Conservation (phyloP, 1,140 invertebrate species). For the Trichoplusia ni region DNA sequence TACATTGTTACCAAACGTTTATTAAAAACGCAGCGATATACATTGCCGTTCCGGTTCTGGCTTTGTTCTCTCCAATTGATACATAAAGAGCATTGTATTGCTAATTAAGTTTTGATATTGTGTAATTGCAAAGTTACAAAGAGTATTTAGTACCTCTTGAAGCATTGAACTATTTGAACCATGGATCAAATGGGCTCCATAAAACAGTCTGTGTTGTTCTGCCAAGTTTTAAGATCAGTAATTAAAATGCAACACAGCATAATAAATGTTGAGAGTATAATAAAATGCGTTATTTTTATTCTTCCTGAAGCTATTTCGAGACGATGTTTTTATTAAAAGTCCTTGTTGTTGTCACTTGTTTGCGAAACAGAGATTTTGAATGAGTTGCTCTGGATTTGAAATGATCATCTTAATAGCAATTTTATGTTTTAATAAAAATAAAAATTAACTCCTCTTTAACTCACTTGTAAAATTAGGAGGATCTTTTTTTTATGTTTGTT, state of each 20-base stretch:
- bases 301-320: slow-evolving; percentile 28
- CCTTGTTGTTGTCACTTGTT: too few species aligned
- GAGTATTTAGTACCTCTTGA: slow-evolving; percentile 28
- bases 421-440: too few species aligned
- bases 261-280: slow-evolving; percentile 40
- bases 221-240: slow-evolving; percentile 43
- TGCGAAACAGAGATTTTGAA: too few species aligned
- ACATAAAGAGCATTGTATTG: not conserved
- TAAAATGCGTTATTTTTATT: slow-evolving; percentile 42
- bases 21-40: not conserved
- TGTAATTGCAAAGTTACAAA: not conserved
- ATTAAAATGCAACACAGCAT: slow-evolving; percentile 57
- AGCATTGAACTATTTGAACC: slow-evolving; percentile 43
- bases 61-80: not conserved
- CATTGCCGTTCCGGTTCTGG: not conserved
- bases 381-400: too few species aligned
- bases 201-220: slow-evolving; percentile 41
- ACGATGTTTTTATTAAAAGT: slow-evolving; percentile 17
- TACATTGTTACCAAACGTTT: slow-evolving; percentile 19
- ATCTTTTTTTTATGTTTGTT: too few species aligned
- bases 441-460: too few species aligned
- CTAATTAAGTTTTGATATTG: not conserved
- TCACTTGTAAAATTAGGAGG: too few species aligned
- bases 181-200: slow-evolving; percentile 44
- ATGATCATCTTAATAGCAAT: too few species aligned